Percentiles rank a stretch among this genome's conserved stretches.
These are phyloP conservation scores for Alosa sapidissima DNA, from an alignment of 2,797 vertebrate species.

Conservation along the genomic window DNA sequence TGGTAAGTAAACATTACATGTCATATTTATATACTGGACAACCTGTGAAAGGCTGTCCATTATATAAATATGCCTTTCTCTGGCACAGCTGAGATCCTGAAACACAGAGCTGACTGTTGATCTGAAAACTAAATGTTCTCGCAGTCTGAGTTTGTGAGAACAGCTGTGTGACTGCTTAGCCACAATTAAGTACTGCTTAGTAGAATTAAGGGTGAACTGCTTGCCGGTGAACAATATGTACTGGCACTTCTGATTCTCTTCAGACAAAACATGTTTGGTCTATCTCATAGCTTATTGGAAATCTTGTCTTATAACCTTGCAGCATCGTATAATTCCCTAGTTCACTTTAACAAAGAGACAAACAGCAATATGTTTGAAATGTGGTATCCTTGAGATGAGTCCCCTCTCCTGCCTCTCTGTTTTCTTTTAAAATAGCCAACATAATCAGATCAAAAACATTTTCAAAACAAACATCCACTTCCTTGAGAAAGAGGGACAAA, in stretches of 20 bases:
- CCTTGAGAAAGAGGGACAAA: not conserved
- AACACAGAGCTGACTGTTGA: not conserved
- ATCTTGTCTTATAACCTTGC: not conserved
- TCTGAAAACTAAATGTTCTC: constrained; percentile 11
- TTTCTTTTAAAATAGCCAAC: not conserved
- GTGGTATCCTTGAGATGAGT: not conserved
- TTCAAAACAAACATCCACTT: constrained; percentile 8
- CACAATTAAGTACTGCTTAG: constrained; percentile 7
- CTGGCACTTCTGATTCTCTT: not conserved
- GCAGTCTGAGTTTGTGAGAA: not conserved
- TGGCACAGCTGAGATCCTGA: not conserved
- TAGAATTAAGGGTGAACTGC: not conserved
- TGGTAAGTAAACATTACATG: not conserved
- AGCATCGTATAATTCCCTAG: not conserved
- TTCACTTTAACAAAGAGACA: not conserved
- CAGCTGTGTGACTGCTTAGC: not conserved
- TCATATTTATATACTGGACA: not conserved
- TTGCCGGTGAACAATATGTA: not conserved
- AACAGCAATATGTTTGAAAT: not conserved
- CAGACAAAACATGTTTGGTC: not conserved
- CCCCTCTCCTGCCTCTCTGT: not conserved
- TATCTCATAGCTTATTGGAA: not conserved
- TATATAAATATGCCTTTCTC: not conserved
- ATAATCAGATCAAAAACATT: not conserved
- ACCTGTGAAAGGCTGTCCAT: not conserved